Conservation (phyloP, 92 coral and sea anemone genomes). For the Porites lobata region DNA sequence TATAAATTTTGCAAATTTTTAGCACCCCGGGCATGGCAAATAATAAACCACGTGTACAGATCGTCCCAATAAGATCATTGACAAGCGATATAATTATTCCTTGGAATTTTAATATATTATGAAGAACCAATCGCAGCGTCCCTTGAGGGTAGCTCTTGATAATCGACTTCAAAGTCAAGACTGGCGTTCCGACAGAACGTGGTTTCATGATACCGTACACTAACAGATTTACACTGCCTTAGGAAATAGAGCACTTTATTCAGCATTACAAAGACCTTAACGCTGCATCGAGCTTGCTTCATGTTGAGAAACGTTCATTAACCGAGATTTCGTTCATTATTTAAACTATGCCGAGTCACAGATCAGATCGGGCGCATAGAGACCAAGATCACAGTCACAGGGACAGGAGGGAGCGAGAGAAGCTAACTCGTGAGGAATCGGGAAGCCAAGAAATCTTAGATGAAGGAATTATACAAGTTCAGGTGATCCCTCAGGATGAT, state of each 20-base stretch:
- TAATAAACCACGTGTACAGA: conserved; percentile 50
- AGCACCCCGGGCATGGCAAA: conserved; percentile 1
- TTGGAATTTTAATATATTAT: conserved; percentile 53
- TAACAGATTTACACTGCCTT: conserved; percentile 2
- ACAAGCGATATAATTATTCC: conserved; percentile 72
- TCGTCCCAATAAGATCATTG: conserved; percentile 57
- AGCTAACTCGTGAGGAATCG: conserved; percentile 55
- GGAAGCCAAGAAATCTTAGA: conserved; percentile 92
- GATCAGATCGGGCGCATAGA: conserved; percentile 68
- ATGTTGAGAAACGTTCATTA: conserved; percentile 2
- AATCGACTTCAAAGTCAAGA: conserved; percentile 60
- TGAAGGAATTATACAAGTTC: conserved; percentile 99
- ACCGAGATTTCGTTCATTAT: not conserved
- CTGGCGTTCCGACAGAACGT: conserved; percentile 57
- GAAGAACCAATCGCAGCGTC: conserved; percentile 80
- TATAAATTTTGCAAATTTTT: not conserved
- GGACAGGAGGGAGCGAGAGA: conserved; percentile 59
- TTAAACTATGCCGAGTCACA: conserved; percentile 76
- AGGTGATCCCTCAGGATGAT: conserved; percentile 99
- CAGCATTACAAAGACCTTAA: not conserved
- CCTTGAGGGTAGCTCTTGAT: conserved; percentile 77
- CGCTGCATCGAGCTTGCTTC: not conserved
- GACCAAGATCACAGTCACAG: conserved; percentile 59
- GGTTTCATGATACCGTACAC: conserved; percentile 33
- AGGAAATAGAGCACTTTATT: conserved; percentile 10